Evolutionary conservation across 2,888 invertebrate species (phyloP), one percentile per base, ranked within the genome.

Genomic region (Julus scandinavius): DNA sequence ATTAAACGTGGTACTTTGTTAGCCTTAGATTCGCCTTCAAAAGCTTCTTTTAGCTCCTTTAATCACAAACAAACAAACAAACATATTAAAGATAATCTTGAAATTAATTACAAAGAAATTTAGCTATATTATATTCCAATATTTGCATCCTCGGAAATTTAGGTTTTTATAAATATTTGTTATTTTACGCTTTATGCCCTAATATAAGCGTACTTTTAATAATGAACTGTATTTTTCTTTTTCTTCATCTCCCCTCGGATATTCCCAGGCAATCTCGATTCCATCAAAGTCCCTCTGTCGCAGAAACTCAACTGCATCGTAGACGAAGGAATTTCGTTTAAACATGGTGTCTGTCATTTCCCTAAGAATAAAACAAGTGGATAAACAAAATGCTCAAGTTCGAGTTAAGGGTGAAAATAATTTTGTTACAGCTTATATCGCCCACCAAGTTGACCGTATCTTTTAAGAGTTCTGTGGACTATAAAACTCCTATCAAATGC

Each of bases 241-340:
- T 91, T 98, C 98, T 17, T 97, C 97, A 0, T 95, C 94, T 13
- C 98, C 97, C 49, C 95, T 94, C 0, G 97, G 97, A 92, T 97
- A 97, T 92, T 98, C 97, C 98, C 98, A 98, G 91, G 97, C 97
- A 0, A 98, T 96, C 91, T 98, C 98, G 89, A 98, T 93, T 6
- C 98, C 98, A 91, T 98, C 97, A 92, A 98, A 97, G 92, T 97
- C 96, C 92, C 96, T 96, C 91, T 97, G 96, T 86, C 98, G 94
- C 87, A 98, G 94, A 93, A 97, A 98, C 90, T 98, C 97, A 89
- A 98, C 97, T 29, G 97, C 97, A 92, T 97, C 97, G 92, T 98
- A 98, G 4, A 98, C 97, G 92, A 98, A 98, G 92, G 97, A 97
- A 92, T 97, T 97, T 97, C 97, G 97, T 85, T 97, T 94, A 94